A percentile compares a stretch with the other conserved stretches of the same genome.
These are phyloP conservation scores for Theonella swinhoei DNA, from an alignment of 37 sponge, comb jelly and placozoan genomes.

Conservation along the genomic window DNA sequence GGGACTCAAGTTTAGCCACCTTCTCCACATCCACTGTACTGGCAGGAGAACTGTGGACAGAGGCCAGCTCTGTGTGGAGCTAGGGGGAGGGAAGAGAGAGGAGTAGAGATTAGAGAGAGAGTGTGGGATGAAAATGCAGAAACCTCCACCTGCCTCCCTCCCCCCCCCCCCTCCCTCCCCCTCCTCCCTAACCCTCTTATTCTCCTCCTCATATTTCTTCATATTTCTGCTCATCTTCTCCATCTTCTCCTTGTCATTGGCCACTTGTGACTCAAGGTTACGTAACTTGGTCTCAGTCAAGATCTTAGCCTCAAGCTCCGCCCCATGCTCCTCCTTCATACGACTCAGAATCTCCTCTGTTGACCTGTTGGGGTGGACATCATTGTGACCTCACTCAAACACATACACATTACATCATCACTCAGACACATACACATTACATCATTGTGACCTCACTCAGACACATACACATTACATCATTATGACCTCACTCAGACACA, in stretches of 20 bases:
- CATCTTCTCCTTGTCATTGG: slow-evolving; percentile 12
- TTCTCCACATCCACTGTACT: background rate
- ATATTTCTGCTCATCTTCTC: slow-evolving; percentile 34
- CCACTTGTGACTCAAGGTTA: background rate
- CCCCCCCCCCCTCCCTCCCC: background rate
- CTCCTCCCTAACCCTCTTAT: slow-evolving; percentile 25
- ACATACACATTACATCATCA: background rate
- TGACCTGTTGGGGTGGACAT: background rate
- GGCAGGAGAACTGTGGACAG: background rate
- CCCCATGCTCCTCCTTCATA: slow-evolving; percentile 1
- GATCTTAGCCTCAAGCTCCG: slow-evolving; percentile 2
- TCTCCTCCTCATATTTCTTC: slow-evolving; percentile 24
- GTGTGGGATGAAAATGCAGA: too few species aligned
- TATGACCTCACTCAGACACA: too few species aligned
- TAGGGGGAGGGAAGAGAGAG: background rate
- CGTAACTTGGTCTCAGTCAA: background rate
- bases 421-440: too few species aligned
- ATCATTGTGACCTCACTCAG: too few species aligned
- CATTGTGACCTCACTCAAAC: background rate
- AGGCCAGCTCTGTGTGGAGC: background rate
- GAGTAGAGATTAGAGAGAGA: too few species aligned
- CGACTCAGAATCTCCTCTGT: slow-evolving; percentile 6
- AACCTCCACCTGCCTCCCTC: background rate
- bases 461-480: background rate
- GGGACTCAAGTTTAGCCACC: slow-evolving; percentile 9